Evolutionary conservation across 2,888 invertebrate genomes (phyloP).

Genomic region (Ephialtes manifestator): DNA sequence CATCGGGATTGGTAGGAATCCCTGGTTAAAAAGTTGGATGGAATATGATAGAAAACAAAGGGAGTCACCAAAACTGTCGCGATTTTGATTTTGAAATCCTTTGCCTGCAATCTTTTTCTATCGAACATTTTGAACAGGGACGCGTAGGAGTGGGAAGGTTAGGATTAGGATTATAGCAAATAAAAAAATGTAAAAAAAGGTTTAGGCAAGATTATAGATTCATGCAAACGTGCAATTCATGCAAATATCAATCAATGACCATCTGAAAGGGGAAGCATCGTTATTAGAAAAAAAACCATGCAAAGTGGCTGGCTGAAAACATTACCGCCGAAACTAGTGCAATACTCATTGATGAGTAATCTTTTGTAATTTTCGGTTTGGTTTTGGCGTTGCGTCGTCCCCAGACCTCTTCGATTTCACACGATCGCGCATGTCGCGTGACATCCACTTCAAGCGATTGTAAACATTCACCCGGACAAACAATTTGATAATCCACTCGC

Average conservation of each 20-base stretch:
- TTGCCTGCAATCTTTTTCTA: no score
- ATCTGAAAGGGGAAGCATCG: background rate
- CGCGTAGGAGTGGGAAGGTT: background rate
- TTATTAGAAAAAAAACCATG: constrained; percentile 9
- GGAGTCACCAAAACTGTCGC: no score
- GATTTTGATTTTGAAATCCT: no score
- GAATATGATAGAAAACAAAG: no score
- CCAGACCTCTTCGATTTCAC: no score
- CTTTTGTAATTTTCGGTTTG: background rate
- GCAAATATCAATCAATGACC: background rate
- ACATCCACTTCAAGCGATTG: background rate
- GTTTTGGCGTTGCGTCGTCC: background rate
- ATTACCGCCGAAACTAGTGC: background rate
- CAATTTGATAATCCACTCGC: background rate
- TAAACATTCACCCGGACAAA: background rate
- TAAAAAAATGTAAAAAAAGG: background rate
- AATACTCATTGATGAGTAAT: background rate
- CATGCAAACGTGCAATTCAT: background rate
- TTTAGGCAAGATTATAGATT: background rate
- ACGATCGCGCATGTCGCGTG: background rate
- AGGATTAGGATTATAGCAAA: constrained; percentile 3
- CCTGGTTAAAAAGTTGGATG: no score
- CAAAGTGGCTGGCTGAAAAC: background rate
- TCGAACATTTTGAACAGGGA: no score
- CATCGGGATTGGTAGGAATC: no score